Evolutionary conservation across 2,888 invertebrate genomes (phyloP).

Genomic region (Aspidiotus destructor): DNA sequence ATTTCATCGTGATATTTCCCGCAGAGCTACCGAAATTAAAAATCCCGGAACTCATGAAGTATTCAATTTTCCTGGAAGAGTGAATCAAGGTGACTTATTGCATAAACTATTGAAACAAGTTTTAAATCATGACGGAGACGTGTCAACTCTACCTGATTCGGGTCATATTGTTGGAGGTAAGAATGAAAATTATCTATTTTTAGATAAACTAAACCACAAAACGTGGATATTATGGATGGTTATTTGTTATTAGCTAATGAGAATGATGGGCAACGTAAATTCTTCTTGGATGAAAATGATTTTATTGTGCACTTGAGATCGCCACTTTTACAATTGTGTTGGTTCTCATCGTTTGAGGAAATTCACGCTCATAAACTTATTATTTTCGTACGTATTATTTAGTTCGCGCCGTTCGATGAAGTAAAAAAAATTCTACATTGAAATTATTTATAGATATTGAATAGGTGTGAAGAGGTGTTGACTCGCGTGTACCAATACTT

Average conservation of each 20-base stretch:
- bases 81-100: constrained; percentile 13
- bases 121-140: background rate
- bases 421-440: background rate
- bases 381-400: background rate
- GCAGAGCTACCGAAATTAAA: background rate
- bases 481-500: background rate
- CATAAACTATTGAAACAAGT: constrained; percentile 6
- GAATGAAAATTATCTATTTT: no score
- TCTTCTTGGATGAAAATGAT: constrained; percentile 10
- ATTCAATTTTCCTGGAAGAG: constrained; percentile 11
- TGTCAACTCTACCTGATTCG: no score
- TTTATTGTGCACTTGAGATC: constrained; percentile 9
- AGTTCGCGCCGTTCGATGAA: background rate
- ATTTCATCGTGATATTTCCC: constrained; percentile 4
- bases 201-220: no score
- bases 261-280: background rate
- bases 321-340: constrained; percentile 13
- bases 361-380: background rate
- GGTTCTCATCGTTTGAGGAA: constrained; percentile 15
- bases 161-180: no score
- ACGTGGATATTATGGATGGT: no score
- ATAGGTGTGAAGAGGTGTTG: background rate
- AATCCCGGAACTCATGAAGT: background rate
- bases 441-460: background rate
- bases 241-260: no score